phyloP scores from a whole-genome alignment of 2,113 vertebrate genomes.

The Platysternon megacephalum region DNA sequence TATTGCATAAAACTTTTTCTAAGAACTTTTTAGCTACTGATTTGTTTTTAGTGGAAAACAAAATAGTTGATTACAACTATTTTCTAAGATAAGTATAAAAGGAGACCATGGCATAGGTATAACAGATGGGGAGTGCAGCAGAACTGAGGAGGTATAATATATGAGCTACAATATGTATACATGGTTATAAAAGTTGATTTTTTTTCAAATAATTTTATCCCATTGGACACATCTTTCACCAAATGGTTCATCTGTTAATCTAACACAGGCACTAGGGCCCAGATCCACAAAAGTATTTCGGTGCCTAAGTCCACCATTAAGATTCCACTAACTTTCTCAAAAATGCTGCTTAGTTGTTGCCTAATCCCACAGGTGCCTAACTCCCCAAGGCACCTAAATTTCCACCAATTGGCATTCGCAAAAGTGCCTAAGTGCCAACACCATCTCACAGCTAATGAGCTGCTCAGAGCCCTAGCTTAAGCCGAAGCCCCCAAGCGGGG shows the following conservation, averaged over 20 bases:
- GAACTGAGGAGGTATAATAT: not conserved
- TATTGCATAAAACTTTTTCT: not conserved
- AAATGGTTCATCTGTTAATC: not conserved
- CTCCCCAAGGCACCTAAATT: not conserved
- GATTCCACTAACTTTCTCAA: not conserved
- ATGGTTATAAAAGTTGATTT: not conserved
- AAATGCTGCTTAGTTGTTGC: not conserved
- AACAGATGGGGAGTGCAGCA: not conserved
- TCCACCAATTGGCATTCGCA: not conserved
- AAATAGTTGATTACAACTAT: not conserved
- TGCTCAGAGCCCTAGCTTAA: not conserved
- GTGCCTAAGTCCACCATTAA: not conserved
- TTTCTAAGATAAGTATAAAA: slow-evolving; percentile 20
- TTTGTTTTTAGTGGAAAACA: not conserved
- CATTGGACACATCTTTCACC: not conserved
- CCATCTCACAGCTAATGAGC: not conserved
- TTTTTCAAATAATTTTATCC: not conserved
- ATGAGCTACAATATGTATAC: not conserved
- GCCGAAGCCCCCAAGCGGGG: not conserved
- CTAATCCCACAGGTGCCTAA: not conserved
- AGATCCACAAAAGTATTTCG: not conserved
- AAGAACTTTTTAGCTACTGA: not conserved
- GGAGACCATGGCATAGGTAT: not conserved
- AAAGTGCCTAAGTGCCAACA: not conserved
- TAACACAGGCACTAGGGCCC: not conserved